Evolutionary conservation across 2,113 vertebrate genomes (phyloP), one percentile per base, ranked within the genome.

Genomic region (Silurus asotus): DNA sequence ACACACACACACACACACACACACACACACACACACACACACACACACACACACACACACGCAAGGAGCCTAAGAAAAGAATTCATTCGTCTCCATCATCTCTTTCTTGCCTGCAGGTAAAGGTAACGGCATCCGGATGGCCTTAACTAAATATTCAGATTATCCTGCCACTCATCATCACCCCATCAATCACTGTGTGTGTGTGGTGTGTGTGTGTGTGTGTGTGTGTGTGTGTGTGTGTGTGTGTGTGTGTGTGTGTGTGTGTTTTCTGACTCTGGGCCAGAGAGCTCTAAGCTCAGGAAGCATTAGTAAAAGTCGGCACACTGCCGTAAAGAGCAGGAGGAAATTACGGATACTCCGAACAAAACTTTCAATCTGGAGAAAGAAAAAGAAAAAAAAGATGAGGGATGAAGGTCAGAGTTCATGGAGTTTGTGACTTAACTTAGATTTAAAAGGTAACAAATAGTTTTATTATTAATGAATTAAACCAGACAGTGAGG

Each of bases 101-200:
- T 77, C 58, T 74, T 53, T 74, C 67, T 51, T 88, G 92, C 93
- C 91, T 84, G 84, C 82, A 86, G 88, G 83, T 88, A 89, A 87
- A 88, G 79, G 87, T 87, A 89, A 90, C 91, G 93, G 91, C 94
- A 95, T 94, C 95, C 94, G 92, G 93, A 94, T 93, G 90, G 91
- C 89, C 92, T 90, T 92, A 81, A 91, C 93, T 94, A 94, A 94
- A 94, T 93, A 94, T 90, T 90, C 93, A 94, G 94, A 96, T 95
- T 94, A 95, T 94, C 93, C 88, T 90, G 88, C 85, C 90, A 87
- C 89, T 94, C 93, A 92, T 93, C 92, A 91, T 91, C 88, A 89
- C 88, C 91, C 88, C 90, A 90, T 94, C 94, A 92, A 90, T 94
- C 93, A 94, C 86, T 89, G 89, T 74, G 88, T 37, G 28, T 84